These are phyloP conservation scores for Eutolmus rufibarbis DNA, from an alignment of 2,888 invertebrate genomes.

Conservation along the genomic window DNA sequence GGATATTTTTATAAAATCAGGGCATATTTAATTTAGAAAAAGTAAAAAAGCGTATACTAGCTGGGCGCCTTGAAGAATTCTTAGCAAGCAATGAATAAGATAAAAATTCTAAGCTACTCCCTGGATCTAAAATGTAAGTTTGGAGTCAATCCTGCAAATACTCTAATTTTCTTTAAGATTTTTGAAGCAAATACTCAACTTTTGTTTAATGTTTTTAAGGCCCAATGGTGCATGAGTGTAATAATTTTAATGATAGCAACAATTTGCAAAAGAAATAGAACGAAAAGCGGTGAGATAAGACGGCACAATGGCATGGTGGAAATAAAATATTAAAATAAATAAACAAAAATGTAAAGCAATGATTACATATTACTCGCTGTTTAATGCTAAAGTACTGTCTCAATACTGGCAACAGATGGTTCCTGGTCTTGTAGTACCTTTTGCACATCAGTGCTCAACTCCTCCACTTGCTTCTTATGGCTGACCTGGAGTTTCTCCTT, in stretches of 20 bases:
- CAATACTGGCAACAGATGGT: constrained; percentile 53
- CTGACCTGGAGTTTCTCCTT: constrained; percentile 89
- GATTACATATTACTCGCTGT: constrained; percentile 36
- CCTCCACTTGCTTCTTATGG: constrained; percentile 92
- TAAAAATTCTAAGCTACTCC: not conserved
- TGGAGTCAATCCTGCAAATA: not conserved
- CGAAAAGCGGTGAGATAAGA: constrained; percentile 43
- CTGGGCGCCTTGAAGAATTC: not conserved
- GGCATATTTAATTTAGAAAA: not conserved
- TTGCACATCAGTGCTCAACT: constrained; percentile 85
- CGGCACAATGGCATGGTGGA: not conserved
- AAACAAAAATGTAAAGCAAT: constrained; percentile 16
- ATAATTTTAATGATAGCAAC: not conserved
- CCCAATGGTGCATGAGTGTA: not conserved
- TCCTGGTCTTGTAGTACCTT: constrained; percentile 67
- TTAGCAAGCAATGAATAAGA: not conserved
- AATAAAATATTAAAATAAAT: not conserved
- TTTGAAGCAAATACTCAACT: no score
- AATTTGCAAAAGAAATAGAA: constrained; percentile 38
- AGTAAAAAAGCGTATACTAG: not conserved
- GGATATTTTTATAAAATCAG: not conserved
- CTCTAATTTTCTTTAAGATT: no score
- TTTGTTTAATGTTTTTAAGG: not conserved
- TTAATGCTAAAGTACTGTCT: constrained; percentile 59
- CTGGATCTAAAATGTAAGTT: not conserved